Evolutionary conservation across 2,113 vertebrate species (phyloP), one percentile per base, ranked within the genome.

Genomic region (Rallus limicola): DNA sequence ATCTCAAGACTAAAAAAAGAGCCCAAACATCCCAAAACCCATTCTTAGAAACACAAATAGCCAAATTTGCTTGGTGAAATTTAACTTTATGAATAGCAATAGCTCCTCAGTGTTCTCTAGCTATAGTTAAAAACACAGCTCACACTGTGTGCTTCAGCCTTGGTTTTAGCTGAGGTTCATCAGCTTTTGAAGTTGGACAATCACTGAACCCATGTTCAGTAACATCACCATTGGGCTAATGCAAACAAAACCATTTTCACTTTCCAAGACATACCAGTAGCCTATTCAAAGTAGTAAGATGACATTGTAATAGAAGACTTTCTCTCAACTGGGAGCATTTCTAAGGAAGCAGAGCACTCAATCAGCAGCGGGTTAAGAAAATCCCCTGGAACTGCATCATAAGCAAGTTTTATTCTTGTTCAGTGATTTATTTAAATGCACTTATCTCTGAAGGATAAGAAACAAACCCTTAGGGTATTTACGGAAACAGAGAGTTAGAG

Each of bases 381-480:
- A 91, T 70, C 86, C 74, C 74, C 83, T 89, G 81, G 69, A 95
- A 90, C 42, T 93, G 78, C 75, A 89, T 87, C 74, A 59, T 82
- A 93, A 96, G 74, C 65, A 95, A 92, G 67, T 87, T 96, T 92
- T 76, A 90, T 79, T 95, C 88, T 58, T 84, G 69, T 93, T 92
- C 91, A 93, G 72, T 92, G 86, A 82, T 91, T 96, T 95, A 92
- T 84, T 94, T 92, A 93, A 95, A 92, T 46, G n/a, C 48, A 92
- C 88, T 72, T 94, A 82, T 89, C 91, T 94, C 91, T 50, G 65
- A 92, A 87, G 81, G 67, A 87, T 82, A 92, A 52, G 67, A 79
- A 95, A 71, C 36, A 80, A 88, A 79, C 82, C 86, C 89, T 62
- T 36, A 60, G 74, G 83, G 83, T 75, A 52, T 68, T 79, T 81